Percentiles rank a stretch among this genome's conserved stretches.
These are phyloP conservation scores for Amphipoea oculea DNA, from an alignment of 2,888 invertebrate genomes.

Conservation along the genomic window DNA sequence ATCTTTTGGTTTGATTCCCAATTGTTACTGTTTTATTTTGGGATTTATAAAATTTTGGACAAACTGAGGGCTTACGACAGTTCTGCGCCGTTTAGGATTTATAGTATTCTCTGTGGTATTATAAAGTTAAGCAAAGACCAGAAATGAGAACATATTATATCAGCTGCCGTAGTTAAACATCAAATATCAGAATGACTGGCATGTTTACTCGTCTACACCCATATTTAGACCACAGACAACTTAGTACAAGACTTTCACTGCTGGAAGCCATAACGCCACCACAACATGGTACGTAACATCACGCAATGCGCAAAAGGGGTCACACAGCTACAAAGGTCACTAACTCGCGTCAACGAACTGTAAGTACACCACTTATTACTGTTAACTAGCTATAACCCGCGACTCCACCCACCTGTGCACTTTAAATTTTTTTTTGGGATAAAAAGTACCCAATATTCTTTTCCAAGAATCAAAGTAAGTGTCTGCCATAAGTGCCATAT, in stretches of 20 bases:
- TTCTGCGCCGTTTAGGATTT: too few relatives aligned
- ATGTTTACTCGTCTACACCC: slow-evolving; percentile 7
- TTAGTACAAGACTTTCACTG: slow-evolving; percentile 49
- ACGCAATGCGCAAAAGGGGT: slow-evolving; percentile 56
- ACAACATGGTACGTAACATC: slow-evolving; percentile 46
- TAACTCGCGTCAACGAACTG: slow-evolving; percentile 42
- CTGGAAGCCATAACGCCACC: slow-evolving; percentile 20
- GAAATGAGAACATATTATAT: background rate
- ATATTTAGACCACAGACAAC: slow-evolving; percentile 18
- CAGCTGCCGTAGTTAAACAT: background rate
- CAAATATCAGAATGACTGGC: background rate
- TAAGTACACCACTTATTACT: slow-evolving; percentile 8
- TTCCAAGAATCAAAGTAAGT: background rate
- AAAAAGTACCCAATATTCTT: background rate
- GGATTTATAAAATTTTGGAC: background rate
- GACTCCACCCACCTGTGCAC: background rate
- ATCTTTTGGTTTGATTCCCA: background rate
- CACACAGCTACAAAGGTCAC: slow-evolving; percentile 56
- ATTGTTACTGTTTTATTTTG: too few relatives aligned
- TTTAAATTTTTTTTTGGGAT: background rate
- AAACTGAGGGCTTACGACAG: background rate
- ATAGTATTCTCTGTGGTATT: background rate
- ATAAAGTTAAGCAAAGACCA: background rate
- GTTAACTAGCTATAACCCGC: slow-evolving; percentile 5
- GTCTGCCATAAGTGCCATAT: background rate